phyloP scores from a whole-genome alignment of 2,888 invertebrate species.

The Lasioglossum morio region DNA sequence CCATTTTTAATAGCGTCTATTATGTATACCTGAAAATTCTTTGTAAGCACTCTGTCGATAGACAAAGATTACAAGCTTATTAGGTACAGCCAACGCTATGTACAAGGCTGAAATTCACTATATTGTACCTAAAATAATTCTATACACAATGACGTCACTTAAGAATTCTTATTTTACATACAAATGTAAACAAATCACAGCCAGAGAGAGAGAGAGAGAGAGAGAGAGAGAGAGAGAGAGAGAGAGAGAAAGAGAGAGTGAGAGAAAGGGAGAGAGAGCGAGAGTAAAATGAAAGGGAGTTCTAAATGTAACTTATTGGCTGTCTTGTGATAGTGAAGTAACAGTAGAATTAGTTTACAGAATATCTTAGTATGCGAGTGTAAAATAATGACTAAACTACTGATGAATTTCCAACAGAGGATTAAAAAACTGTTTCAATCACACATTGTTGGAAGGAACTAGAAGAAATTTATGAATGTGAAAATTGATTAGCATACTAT shows the following conservation, averaged over 20 bases:
- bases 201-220: neutral
- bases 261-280: too few species aligned
- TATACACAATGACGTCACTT: neutral
- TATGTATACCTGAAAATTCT: neutral
- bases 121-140: neutral
- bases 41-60: neutral
- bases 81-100: neutral
- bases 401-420: neutral
- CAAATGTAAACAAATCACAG: neutral
- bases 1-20: neutral
- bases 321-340: neutral
- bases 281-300: neutral
- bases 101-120: conserved; percentile 2
- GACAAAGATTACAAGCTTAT: conserved; percentile 9
- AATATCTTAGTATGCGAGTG: neutral
- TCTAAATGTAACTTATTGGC: neutral
- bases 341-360: neutral
- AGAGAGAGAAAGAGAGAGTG: neutral
- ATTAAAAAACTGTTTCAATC: neutral
- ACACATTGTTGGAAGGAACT: neutral
- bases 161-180: neutral
- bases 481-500: conserved; percentile 4
- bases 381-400: neutral
- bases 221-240: too few species aligned
- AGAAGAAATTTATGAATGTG: neutral